These are phyloP conservation scores for Celastrina argiolus DNA, from an alignment of 2,888 invertebrate species.

Conservation along the genomic window DNA sequence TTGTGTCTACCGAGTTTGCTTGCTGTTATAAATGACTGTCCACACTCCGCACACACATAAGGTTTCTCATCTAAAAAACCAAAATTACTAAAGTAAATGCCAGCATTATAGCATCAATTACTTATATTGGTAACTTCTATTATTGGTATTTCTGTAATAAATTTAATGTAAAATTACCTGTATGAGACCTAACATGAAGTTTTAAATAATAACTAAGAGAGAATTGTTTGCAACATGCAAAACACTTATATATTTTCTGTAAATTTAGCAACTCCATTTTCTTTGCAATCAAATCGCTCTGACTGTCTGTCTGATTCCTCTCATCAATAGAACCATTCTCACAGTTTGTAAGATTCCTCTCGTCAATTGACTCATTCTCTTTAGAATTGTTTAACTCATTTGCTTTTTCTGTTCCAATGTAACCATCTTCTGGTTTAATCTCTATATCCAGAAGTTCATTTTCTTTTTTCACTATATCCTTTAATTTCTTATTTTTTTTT, in stretches of 20 bases:
- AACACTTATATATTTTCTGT: slow-evolving; percentile 67
- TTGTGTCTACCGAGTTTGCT: slow-evolving; percentile 64
- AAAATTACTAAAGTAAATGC: no score
- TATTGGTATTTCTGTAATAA: background rate
- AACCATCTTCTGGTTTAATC: slow-evolving; percentile 67
- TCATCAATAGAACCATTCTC: slow-evolving; percentile 10
- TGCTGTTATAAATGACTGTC: slow-evolving; percentile 65
- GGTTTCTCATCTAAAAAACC: slow-evolving; percentile 63
- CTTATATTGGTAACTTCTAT: background rate
- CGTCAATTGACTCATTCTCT: slow-evolving; percentile 25
- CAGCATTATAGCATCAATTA: no score
- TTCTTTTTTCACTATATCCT: slow-evolving; percentile 41
- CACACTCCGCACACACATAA: slow-evolving; percentile 57
- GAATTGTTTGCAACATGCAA: slow-evolving; percentile 65
- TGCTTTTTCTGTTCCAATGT: slow-evolving; percentile 58
- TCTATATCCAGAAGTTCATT: slow-evolving; percentile 43
- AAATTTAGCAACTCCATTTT: slow-evolving; percentile 42
- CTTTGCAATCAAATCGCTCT: slow-evolving; percentile 17
- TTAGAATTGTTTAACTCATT: slow-evolving; percentile 39
- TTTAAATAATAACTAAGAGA: slow-evolving; percentile 65
- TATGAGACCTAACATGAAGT: slow-evolving; percentile 66
- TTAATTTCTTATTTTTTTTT: slow-evolving; percentile 50
- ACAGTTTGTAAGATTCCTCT: slow-evolving; percentile 6
- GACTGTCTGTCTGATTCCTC: background rate
- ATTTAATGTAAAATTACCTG: slow-evolving; percentile 43